phyloP scores from a whole-genome alignment of 2,888 invertebrate species.

The Pharmacophagus antenor region DNA sequence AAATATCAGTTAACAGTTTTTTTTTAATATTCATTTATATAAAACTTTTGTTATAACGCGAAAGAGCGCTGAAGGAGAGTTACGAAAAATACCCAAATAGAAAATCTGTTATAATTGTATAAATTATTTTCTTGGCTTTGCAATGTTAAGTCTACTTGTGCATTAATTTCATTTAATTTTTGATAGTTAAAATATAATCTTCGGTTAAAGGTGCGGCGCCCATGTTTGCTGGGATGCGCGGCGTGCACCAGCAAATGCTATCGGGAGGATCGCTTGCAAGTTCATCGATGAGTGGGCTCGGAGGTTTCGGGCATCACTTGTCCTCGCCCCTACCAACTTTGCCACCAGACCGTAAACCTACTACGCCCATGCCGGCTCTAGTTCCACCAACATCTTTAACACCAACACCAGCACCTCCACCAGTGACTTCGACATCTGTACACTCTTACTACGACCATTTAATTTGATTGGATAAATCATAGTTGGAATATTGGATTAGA shows the following conservation, averaged over 20 bases:
- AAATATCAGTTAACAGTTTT: too few species aligned
- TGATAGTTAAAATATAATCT: not conserved
- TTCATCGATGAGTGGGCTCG: conserved; percentile 56
- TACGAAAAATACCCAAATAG: too few species aligned
- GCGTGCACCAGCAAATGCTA: conserved; percentile 70
- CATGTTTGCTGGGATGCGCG: conserved; percentile 70
- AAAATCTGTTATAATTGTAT: too few species aligned
- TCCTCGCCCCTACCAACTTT: conserved; percentile 65
- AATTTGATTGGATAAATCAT: conserved; percentile 33
- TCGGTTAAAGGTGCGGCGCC: conserved; percentile 55
- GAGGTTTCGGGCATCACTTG: conserved; percentile 56
- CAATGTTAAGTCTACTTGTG: not conserved
- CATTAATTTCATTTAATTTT: not conserved
- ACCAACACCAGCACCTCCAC: conserved; percentile 55
- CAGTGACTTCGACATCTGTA: conserved; percentile 62
- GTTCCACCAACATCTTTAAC: conserved; percentile 60
- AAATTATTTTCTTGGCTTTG: not conserved
- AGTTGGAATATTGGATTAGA: not conserved
- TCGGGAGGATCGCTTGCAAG: conserved; percentile 50
- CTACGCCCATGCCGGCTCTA: conserved; percentile 78
- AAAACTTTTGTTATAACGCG: too few species aligned
- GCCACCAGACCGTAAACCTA: conserved; percentile 81
- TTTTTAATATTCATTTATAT: too few species aligned
- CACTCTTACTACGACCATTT: conserved; percentile 59
- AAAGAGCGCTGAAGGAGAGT: too few species aligned